Conservation (phyloP, 2,113 vertebrate species). For the Charadrius vociferus region DNA sequence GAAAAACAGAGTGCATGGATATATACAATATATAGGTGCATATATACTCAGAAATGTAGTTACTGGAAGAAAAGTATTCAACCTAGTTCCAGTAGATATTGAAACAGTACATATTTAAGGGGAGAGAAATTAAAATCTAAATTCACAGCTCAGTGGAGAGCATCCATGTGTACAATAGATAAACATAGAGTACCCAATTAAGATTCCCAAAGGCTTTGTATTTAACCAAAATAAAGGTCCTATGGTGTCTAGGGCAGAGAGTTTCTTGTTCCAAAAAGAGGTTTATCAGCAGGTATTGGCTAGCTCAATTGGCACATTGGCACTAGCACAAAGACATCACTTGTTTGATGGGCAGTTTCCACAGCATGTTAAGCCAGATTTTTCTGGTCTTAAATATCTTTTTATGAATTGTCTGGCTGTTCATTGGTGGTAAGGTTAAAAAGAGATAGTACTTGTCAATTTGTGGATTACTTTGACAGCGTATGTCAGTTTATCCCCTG, state of each 20-base stretch:
- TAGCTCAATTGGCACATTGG: neutral
- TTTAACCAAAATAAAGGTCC: neutral
- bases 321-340: neutral
- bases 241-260: neutral
- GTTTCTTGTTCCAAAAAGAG: neutral
- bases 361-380: neutral
- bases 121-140: neutral
- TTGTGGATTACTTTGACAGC: slow-evolving; percentile 38
- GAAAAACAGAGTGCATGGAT: neutral
- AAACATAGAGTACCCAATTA: neutral
- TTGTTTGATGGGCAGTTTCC: neutral
- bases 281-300: neutral
- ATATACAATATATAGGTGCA: neutral
- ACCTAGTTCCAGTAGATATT: neutral
- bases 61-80: neutral
- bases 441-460: neutral
- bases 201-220: neutral
- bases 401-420: neutral
- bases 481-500: neutral
- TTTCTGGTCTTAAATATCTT: neutral
- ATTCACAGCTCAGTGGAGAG: neutral
- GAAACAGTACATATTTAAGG: neutral
- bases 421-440: neutral
- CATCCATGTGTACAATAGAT: neutral
- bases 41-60: neutral